Percentiles rank a stretch among this genome's conserved stretches.
phyloP scores from a whole-genome alignment of 2,888 invertebrate genomes.

The Tetranychus piercei region DNA sequence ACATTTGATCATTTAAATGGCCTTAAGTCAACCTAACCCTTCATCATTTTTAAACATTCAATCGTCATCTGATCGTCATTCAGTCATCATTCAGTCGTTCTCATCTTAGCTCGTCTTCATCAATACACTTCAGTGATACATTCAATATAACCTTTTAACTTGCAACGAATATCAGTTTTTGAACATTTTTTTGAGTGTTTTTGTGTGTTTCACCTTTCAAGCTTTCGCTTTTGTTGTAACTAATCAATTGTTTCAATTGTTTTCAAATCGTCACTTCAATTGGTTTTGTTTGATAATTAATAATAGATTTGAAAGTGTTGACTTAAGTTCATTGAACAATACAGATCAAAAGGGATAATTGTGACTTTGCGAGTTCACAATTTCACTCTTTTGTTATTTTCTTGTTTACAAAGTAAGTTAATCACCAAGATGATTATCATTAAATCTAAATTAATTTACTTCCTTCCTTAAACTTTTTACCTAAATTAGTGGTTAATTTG shows the following conservation, averaged over 20 bases:
- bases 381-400: too few species aligned
- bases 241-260: not conserved
- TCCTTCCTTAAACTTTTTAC: not conserved
- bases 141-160: too few species aligned
- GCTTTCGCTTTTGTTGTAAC: too few species aligned
- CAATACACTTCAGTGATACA: not conserved
- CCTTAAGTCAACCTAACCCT: not conserved
- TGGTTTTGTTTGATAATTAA: not conserved
- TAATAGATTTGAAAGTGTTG: not conserved
- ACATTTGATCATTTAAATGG: not conserved
- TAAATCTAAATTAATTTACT: not conserved
- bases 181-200: too few species aligned
- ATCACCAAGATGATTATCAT: not conserved
- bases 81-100: not conserved
- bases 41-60: not conserved
- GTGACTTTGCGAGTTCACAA: too few species aligned
- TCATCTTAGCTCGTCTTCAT: not conserved
- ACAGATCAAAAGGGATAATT: not conserved
- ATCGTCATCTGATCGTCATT: not conserved
- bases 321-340: not conserved
- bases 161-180: too few species aligned
- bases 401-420: not conserved
- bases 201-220: too few species aligned
- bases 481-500: not conserved
- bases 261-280: not conserved